Base-by-base conservation (phyloP, 2,797 vertebrate species). In the Sebastes hubbsi region DNA sequence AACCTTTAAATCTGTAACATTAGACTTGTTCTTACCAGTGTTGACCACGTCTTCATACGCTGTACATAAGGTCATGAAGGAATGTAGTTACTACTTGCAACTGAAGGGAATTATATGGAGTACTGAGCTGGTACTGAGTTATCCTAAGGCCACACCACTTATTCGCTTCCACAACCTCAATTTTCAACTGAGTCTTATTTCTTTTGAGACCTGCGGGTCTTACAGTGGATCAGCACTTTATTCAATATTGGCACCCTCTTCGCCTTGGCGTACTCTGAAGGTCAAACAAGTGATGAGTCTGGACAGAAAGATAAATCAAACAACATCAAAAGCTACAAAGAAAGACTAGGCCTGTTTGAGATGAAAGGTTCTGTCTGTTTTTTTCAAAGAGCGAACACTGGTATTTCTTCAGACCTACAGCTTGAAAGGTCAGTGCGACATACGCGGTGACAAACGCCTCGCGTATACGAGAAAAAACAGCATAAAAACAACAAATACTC, bases 341-440 rank as follows among this genome's bases (percentile, higher is more conserved):
- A 3, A 66, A 73, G 61, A 59, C 18, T 18, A 20, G 56, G 7
- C 25, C 27, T 68, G 71, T 59, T 66, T 64, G 24, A 60, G 16
- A 72, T 67, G 29, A 61, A 54, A 67, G 22, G 72, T 49, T 59
- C 6, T 52, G 10, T 29, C 29, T 64, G 30, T 46, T 78, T 80
- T 80, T 74, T 64, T 54, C 52, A 54, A 55, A 69, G 55, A 58
- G 63, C 7, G 4, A 34, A 60, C 52, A 20, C 18, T 25, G 29
- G 4, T 4, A 32, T 59, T 58, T 78, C 52, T 71, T 18, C 18
- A 77, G 59, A 66, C 63, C 14, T 13, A 29, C 27, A 62, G 30
- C 60, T 65, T 42, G 8, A 86, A 91, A 88, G 77, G 88, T 83
- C 82, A 81, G 54, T 12, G 32, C 42, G 30, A 76, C 79, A 76